A percentile compares a stretch with the other conserved stretches of the same genome.
Conservation (phyloP, 2,888 invertebrate species). For the Phasia obesa region DNA sequence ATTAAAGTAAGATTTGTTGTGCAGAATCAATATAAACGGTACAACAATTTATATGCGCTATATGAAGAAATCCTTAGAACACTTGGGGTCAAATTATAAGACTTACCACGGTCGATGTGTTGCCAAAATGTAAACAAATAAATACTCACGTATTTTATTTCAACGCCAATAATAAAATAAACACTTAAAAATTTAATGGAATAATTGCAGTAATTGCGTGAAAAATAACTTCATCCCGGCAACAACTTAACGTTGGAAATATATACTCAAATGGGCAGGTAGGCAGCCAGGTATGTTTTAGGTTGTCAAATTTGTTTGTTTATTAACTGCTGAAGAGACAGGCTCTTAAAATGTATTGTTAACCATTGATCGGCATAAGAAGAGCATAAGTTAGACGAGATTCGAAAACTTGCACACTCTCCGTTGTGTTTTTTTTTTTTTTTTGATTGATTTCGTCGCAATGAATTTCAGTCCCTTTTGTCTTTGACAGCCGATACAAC, state of each 20-base stretch:
- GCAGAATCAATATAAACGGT: constrained; percentile 28
- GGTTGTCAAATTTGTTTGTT: constrained; percentile 57
- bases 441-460: background rate
- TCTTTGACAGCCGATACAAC: background rate
- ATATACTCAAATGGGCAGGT: background rate
- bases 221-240: constrained; percentile 75
- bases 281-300: constrained; percentile 17
- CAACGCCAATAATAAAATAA: constrained; percentile 63
- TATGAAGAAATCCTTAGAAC: constrained; percentile 39
- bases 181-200: constrained; percentile 71
- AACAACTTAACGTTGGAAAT: constrained; percentile 29
- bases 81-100: constrained; percentile 28
- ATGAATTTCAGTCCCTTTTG: background rate
- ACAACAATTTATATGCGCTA: constrained; percentile 30
- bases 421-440: background rate
- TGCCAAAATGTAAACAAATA: constrained; percentile 15
- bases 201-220: constrained; percentile 75
- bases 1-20: too few relatives aligned
- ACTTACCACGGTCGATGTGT: constrained; percentile 45
- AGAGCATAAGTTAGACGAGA: background rate
- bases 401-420: background rate
- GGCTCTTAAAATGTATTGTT: constrained; percentile 3
- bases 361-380: background rate
- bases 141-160: constrained; percentile 48
- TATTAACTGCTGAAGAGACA: background rate